Percentiles rank a stretch among this genome's conserved stretches.
Evolutionary conservation across 2,888 invertebrate genomes (phyloP).

Genomic region (Gibbula magus): DNA sequence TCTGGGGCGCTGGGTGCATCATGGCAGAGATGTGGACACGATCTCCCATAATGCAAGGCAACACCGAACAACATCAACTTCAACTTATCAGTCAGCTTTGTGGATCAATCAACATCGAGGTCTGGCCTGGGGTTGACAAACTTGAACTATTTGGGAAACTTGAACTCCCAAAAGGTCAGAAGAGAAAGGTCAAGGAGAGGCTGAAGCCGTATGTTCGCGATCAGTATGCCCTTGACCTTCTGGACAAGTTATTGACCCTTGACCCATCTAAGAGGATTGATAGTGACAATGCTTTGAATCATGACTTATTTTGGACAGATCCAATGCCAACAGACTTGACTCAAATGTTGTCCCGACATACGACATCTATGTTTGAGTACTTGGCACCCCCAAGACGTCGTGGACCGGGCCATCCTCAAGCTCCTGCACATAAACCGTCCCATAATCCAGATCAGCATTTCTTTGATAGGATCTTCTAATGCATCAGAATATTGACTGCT

Average conservation of each 20-base stretch:
- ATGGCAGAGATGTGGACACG: slow-evolving; percentile 99
- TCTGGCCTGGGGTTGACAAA: slow-evolving; percentile 91
- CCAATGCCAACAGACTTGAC: slow-evolving; percentile 85
- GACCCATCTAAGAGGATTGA: slow-evolving; percentile 92
- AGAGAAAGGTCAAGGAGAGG: slow-evolving; percentile 75
- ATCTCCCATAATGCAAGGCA: slow-evolving; percentile 84
- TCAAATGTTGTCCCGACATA: slow-evolving; percentile 92
- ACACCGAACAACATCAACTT: slow-evolving; percentile 95
- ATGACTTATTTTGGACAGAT: slow-evolving; percentile 98
- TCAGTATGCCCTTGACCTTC: slow-evolving; percentile 92
- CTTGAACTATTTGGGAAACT: slow-evolving; percentile 85
- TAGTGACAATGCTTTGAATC: slow-evolving; percentile 94
- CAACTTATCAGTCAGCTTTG: slow-evolving; percentile 95
- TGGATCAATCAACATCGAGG: slow-evolving; percentile 93
- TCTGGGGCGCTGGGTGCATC: slow-evolving; percentile 95
- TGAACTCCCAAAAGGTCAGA: slow-evolving; percentile 71
- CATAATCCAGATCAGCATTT: slow-evolving; percentile 65
- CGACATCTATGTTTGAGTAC: slow-evolving; percentile 95
- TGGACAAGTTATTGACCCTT: slow-evolving; percentile 92
- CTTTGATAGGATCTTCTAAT: slow-evolving; percentile 69
- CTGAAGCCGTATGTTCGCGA: slow-evolving; percentile 92
- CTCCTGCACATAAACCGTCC: slow-evolving; percentile 34
- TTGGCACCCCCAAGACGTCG: slow-evolving; percentile 85
- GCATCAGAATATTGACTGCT: too few relatives aligned
- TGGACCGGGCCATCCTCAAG: slow-evolving; percentile 73